Conservation (phyloP, 1,140 invertebrate species). For the Acromyrmex heyeri region DNA sequence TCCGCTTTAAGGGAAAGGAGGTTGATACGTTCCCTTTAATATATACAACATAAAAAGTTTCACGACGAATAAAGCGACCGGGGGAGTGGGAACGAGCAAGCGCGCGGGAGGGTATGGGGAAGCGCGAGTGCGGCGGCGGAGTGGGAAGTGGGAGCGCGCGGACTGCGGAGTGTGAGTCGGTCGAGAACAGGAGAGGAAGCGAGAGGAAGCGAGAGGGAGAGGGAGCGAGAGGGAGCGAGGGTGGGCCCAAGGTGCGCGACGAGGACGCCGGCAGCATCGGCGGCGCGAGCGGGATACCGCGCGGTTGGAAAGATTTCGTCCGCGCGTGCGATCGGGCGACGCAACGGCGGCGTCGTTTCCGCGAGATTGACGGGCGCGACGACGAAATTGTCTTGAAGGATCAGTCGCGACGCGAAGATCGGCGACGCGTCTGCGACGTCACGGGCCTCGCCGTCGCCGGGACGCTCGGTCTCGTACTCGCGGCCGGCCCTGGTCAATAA, state of each 20-base stretch:
- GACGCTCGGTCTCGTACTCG: neutral
- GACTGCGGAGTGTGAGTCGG: slow-evolving; percentile 69
- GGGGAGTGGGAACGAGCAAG: slow-evolving; percentile 63
- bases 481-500: slow-evolving; percentile 58
- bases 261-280: slow-evolving; percentile 36
- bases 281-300: slow-evolving; percentile 26
- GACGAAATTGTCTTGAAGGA: neutral
- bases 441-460: neutral
- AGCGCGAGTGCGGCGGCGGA: slow-evolving; percentile 71
- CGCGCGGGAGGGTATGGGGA: slow-evolving; percentile 48
- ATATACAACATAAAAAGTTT: slow-evolving; percentile 86
- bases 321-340: neutral
- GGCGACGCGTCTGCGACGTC: neutral
- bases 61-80: slow-evolving; percentile 85
- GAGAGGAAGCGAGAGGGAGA: slow-evolving; percentile 16
- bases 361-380: neutral
- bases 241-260: slow-evolving; percentile 37
- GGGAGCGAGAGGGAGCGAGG: slow-evolving; percentile 42
- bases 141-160: slow-evolving; percentile 71
- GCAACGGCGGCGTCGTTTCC: neutral
- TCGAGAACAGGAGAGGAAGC: neutral
- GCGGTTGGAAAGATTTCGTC: slow-evolving; percentile 57
- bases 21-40: slow-evolving; percentile 85
- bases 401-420: neutral
- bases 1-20: slow-evolving; percentile 82